phyloP scores from a whole-genome alignment of 2,113 vertebrate species.

The Scalopus aquaticus region DNA sequence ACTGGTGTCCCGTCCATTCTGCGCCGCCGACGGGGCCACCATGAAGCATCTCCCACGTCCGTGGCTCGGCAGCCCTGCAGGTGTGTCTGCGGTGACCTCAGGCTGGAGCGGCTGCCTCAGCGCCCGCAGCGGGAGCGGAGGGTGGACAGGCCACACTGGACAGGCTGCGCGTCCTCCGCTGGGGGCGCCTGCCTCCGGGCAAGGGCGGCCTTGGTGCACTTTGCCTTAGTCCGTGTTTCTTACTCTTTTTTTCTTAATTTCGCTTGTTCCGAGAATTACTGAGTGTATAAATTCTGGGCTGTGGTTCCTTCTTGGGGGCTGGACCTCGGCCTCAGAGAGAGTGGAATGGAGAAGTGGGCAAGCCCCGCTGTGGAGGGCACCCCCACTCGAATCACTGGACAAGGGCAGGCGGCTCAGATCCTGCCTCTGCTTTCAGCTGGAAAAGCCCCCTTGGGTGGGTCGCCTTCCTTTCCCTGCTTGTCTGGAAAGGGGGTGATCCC shows the following conservation, averaged over 20 bases:
- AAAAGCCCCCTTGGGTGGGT: background rate
- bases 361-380: background rate
- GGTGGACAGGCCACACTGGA: too few relatives aligned
- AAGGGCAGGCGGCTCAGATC: rapidly evolving
- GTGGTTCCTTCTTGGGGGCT: background rate
- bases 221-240: background rate
- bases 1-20: background rate
- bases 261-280: background rate
- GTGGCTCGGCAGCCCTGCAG: background rate
- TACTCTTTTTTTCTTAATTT: background rate
- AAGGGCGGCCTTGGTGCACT: too few relatives aligned
- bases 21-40: background rate
- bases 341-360: rapidly evolving
- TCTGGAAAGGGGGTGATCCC: background rate
- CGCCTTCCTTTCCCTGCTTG: background rate
- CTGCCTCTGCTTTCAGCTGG: background rate
- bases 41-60: too few relatives aligned
- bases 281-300: background rate
- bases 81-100: background rate
- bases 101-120: too few relatives aligned
- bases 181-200: too few relatives aligned
- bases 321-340: rapidly evolving
- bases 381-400: too few relatives aligned
- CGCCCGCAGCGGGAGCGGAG: background rate
- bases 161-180: too few relatives aligned